Evolutionary conservation across 2,888 invertebrate genomes (phyloP), one percentile per base, ranked within the genome.

Genomic region (Troides aeacus): DNA sequence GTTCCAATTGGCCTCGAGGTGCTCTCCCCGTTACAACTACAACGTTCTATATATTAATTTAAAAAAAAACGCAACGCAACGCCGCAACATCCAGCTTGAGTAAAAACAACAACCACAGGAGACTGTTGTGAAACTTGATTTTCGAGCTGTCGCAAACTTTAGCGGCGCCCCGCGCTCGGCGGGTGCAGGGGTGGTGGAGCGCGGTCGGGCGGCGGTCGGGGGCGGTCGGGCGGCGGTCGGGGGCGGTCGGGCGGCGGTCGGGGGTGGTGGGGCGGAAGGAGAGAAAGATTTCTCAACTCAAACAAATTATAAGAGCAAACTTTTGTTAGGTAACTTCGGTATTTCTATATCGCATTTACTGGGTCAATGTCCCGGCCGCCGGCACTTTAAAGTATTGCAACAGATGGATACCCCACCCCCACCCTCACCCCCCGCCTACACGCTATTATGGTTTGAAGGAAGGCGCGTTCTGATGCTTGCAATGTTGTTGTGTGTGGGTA

Each of bases 261-360:
- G 39, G 10, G 39, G 39, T 39, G 10, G 39, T 39, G 39, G 58
- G 58, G 24, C 23, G 23, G 17, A 21, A 21, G 21, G 64, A 39
- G 39, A 39, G 30, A 36, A 58, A 56, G 64, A 69, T 60, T 69
- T 64, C 61, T 39, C 60, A 69, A 69, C 69, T 69, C 53, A 24
- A 23, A 57, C 61, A 69, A 69, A 69, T 69, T 69, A 64, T 64
- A 64, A 64, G 64, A 69, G 61, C 56, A 61, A 69, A 69, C 69
- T 69, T 69, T 69, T 69, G 68, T 64, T 64, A 60, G 61, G 61
- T 42, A 64, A 64, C 59, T 24, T 24, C 60, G 69, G 64, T 64
- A 60, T 69, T 69, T 64, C 64, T 69, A 64, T 61, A 69, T 64
- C 69, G 64, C 59, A 64, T 64, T 69, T 64, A 64, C 64, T 69